A percentile compares a stretch with the other conserved stretches of the same genome.
phyloP scores from a whole-genome alignment of 2,888 invertebrate genomes.

The Lithophane leautieri region DNA sequence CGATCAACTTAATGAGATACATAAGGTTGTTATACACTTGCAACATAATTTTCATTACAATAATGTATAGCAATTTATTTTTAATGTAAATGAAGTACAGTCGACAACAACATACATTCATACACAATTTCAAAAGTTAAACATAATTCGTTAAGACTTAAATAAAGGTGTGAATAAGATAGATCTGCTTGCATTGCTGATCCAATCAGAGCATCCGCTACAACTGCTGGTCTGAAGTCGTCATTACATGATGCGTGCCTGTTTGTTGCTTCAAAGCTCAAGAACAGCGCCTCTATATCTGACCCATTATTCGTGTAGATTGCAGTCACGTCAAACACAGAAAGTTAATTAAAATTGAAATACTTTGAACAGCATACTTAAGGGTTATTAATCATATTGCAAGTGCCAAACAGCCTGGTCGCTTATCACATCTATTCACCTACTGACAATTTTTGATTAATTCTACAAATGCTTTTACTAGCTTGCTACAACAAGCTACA shows the following conservation, averaged over 20 bases:
- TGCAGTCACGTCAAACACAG: constrained; percentile 3
- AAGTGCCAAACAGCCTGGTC: constrained; percentile 48
- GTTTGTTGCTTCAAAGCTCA: neutral
- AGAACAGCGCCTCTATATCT: neutral
- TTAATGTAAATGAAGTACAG: neutral
- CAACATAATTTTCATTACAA: constrained; percentile 39
- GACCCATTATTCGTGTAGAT: neutral
- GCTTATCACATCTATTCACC: constrained; percentile 75
- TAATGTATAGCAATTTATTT: constrained; percentile 7
- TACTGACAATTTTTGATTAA: constrained; percentile 83
- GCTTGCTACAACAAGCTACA: constrained; percentile 88
- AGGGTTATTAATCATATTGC: constrained; percentile 32
- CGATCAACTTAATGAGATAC: constrained; percentile 77
- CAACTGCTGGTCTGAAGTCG: constrained; percentile 4
- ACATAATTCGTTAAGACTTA: neutral
- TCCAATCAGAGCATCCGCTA: neutral
- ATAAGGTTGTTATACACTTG: constrained; percentile 58
- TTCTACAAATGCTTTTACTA: constrained; percentile 89
- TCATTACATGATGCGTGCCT: neutral
- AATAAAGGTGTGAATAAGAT: neutral
- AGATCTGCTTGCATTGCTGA: constrained; percentile 4
- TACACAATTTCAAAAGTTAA: constrained; percentile 4
- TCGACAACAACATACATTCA: constrained; percentile 5
- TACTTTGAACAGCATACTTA: neutral
- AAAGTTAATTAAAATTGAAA: constrained; percentile 5